Conservation (phyloP, 2,113 vertebrate genomes). For the Pangasianodon gigas region DNA sequence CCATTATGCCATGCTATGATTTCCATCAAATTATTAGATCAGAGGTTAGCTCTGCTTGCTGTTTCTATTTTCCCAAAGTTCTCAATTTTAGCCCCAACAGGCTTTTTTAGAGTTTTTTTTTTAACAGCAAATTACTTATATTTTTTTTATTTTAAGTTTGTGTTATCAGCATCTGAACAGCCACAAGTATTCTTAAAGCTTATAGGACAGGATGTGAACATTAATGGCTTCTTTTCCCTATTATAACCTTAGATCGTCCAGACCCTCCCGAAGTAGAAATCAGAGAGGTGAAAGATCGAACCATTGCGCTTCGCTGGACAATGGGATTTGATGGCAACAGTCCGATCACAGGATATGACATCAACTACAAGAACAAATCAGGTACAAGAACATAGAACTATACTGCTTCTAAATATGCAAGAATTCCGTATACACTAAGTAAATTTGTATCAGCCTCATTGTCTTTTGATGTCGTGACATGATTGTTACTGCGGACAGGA, state of each 20-base stretch:
- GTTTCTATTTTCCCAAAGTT: not conserved
- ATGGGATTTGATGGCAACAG: constrained; percentile 99
- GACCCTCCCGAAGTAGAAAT: constrained; percentile 98
- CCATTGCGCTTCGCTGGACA: constrained; percentile 95
- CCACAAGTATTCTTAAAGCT: not conserved
- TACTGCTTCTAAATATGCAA: not conserved
- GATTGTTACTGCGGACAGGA: not conserved
- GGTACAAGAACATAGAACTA: constrained; percentile 68
- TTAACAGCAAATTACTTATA: not conserved
- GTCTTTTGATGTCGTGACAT: not conserved
- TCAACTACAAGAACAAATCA: constrained; percentile 99
- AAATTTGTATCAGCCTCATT: not conserved
- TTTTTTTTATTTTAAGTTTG: not conserved
- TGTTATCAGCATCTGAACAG: not conserved
- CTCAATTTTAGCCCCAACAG: not conserved
- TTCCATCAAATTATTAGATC: not conserved
- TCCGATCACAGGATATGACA: constrained; percentile 96
- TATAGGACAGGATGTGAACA: not conserved
- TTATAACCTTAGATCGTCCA: constrained; percentile 56
- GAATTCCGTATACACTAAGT: not conserved
- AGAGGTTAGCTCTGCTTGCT: not conserved
- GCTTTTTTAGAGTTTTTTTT: not conserved
- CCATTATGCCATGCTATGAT: not conserved
- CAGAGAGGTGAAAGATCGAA: constrained; percentile 91
- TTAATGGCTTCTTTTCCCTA: not conserved